Percentiles rank a stretch among this genome's conserved stretches.
Conservation (phyloP, 2,888 invertebrate genomes). For the Pristionchus arcanus region DNA sequence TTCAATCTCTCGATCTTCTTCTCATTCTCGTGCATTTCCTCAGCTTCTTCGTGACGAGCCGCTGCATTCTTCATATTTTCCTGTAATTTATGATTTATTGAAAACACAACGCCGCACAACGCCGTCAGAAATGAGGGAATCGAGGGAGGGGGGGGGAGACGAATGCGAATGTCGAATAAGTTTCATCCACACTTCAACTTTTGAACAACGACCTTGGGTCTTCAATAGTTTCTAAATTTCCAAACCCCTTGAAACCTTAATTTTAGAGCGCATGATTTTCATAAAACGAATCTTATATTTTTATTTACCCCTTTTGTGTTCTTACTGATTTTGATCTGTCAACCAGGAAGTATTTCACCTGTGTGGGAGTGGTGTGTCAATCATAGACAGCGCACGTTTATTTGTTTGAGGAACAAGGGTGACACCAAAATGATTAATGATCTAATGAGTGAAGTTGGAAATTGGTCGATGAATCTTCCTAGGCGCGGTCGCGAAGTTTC, state of each 20-base stretch:
- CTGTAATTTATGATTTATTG: not conserved
- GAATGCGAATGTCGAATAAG: too few species aligned
- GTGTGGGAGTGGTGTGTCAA: not conserved
- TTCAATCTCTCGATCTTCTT: constrained; percentile 40
- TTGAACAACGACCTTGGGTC: too few species aligned
- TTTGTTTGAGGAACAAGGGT: not conserved
- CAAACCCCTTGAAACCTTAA: not conserved
- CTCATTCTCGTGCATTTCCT: constrained; percentile 35
- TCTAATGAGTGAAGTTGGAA: not conserved
- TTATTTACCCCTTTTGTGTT: not conserved
- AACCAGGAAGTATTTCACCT: not conserved
- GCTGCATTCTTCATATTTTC: constrained; percentile 41
- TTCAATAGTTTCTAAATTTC: too few species aligned
- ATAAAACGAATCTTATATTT: not conserved
- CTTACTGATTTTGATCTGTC: not conserved
- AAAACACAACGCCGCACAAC: too few species aligned
- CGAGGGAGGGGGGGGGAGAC: too few species aligned
- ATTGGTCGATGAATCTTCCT: not conserved
- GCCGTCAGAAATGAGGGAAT: too few species aligned
- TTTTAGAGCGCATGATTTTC: not conserved
- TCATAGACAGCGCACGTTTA: not conserved
- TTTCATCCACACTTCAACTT: too few species aligned
- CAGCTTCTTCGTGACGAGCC: constrained; percentile 40
- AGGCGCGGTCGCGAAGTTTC: too few species aligned
- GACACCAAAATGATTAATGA: not conserved